These are phyloP conservation scores for Villa cingulata DNA, from an alignment of 2,888 invertebrate species.

Conservation along the genomic window DNA sequence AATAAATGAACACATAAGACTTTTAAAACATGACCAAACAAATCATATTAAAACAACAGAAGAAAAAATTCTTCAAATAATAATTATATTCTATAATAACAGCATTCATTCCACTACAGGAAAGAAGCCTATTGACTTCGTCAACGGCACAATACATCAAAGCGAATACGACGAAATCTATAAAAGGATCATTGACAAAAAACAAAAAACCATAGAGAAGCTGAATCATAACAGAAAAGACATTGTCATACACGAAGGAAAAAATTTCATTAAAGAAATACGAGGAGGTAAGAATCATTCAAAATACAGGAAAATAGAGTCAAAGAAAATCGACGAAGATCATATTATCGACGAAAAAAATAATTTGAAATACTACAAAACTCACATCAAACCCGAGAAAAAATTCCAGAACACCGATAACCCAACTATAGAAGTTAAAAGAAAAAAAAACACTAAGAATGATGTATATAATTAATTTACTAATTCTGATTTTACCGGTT, in stretches of 20 bases:
- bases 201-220: neutral
- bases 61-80: neutral
- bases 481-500: neutral
- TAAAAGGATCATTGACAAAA: neutral
- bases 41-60: neutral
- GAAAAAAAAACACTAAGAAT: neutral
- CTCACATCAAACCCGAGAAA: neutral
- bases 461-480: neutral
- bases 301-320: neutral
- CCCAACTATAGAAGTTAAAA: neutral
- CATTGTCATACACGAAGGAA: neutral
- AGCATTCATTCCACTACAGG: conserved; percentile 4
- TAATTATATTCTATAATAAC: conserved; percentile 1
- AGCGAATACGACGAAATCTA: neutral
- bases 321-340: neutral
- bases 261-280: neutral
- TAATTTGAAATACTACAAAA: neutral
- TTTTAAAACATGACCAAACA: neutral
- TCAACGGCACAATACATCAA: conserved; percentile 1
- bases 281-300: neutral
- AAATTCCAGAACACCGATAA: neutral
- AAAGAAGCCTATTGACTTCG: conserved; percentile 3
- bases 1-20: neutral
- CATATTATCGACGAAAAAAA: neutral
- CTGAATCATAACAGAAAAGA: neutral